phyloP scores from a whole-genome alignment of 2,113 vertebrate genomes.

The Melanerpes aurifrons region DNA sequence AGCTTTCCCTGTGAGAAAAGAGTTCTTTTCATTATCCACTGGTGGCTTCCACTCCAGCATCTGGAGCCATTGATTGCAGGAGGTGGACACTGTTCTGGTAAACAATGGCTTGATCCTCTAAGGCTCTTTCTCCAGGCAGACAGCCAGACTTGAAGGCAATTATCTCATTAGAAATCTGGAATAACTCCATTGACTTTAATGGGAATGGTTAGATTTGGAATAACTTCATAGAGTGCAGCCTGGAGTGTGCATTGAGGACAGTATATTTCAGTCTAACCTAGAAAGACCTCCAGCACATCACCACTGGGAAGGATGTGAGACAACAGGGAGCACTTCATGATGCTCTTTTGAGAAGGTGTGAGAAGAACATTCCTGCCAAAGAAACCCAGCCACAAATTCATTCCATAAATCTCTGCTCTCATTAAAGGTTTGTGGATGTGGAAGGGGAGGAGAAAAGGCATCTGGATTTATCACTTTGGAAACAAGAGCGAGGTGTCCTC shows the following conservation, averaged over 20 bases:
- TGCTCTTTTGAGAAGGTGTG: neutral
- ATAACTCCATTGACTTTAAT: neutral
- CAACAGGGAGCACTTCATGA: neutral
- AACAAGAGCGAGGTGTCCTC: neutral
- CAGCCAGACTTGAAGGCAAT: neutral
- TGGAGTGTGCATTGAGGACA: neutral
- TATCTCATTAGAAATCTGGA: neutral
- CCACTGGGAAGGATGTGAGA: neutral
- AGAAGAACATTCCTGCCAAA: neutral
- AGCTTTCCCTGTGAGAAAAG: neutral
- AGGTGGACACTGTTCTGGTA: neutral
- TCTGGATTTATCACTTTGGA: conserved; percentile 6
- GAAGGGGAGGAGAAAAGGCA: neutral
- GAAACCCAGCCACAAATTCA: neutral
- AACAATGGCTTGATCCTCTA: neutral
- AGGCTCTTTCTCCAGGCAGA: neutral
- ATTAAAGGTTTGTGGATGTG: conserved; percentile 17
- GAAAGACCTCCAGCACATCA: neutral
- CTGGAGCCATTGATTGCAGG: neutral
- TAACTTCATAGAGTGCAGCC: neutral
- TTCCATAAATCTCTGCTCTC: neutral
- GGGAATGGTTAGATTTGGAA: neutral
- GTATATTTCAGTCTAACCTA: neutral
- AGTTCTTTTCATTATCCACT: neutral
- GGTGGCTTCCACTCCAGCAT: neutral